phyloP scores from a whole-genome alignment of 2,797 vertebrate species.

The Catostomus latipinnis region DNA sequence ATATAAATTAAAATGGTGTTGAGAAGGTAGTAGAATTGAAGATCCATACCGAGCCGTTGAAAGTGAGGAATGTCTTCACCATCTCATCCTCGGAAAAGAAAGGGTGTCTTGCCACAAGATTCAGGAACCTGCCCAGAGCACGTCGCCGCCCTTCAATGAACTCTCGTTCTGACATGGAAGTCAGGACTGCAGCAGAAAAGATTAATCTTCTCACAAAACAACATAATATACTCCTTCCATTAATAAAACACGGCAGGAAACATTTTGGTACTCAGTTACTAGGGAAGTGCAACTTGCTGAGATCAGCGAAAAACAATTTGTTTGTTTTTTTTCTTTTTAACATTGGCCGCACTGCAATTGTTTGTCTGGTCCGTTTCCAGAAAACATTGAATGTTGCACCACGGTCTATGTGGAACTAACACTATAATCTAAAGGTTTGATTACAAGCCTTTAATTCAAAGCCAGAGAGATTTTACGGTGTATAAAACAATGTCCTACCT shows the following conservation, averaged over 20 bases:
- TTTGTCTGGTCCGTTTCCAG: conserved; percentile 9
- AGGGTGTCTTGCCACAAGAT: conserved; percentile 93
- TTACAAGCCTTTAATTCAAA: conserved; percentile 3
- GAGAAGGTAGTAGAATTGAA: neutral
- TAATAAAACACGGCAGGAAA: conserved; percentile 6
- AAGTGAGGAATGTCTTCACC: conserved; percentile 92
- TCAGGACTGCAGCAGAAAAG: conserved; percentile 66
- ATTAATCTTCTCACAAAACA: conserved; percentile 17
- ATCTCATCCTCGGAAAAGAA: conserved; percentile 91
- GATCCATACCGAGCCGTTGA: conserved; percentile 85
- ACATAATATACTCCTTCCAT: conserved; percentile 7
- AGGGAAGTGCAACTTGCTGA: conserved; percentile 26
- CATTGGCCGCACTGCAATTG: neutral
- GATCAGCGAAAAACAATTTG: conserved; percentile 17
- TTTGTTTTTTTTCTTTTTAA: neutral
- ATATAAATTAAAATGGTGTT: neutral
- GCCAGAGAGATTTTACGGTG: conserved; percentile 4
- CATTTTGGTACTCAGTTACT: conserved; percentile 17
- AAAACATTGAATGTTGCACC: conserved; percentile 20
- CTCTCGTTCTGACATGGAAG: conserved; percentile 85
- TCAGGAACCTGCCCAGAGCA: conserved; percentile 89
- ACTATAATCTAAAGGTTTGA: conserved; percentile 32
- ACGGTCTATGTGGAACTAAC: conserved; percentile 12
- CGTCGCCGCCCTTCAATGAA: conserved; percentile 94
- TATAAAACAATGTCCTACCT: conserved; percentile 77